Conservation (phyloP, 2,888 invertebrate genomes). For the Zygothrica quintamaculata region DNA sequence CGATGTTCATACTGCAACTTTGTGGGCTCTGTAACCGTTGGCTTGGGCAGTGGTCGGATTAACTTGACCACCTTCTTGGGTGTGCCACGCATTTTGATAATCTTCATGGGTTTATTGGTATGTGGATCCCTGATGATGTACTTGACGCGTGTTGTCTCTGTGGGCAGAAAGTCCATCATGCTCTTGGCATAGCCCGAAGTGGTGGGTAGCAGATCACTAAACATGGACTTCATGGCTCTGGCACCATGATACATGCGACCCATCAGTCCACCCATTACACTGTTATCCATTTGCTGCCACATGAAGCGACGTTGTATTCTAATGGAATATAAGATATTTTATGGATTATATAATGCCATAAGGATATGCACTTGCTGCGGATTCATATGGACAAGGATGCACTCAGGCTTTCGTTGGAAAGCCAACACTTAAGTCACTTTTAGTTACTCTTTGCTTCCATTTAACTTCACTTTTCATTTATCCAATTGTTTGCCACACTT, state of each 20-base stretch:
- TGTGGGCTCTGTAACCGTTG: slow-evolving; percentile 40
- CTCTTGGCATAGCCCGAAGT: slow-evolving; percentile 46
- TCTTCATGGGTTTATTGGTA: slow-evolving; percentile 78
- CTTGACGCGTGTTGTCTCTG: slow-evolving; percentile 78
- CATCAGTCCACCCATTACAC: slow-evolving; percentile 75
- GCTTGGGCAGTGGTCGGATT: slow-evolving; percentile 61
- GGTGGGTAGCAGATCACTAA: slow-evolving; percentile 72
- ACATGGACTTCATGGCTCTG: slow-evolving; percentile 76
- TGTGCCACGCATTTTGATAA: slow-evolving; percentile 75
- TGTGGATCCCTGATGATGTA: slow-evolving; percentile 82
- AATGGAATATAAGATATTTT: no score
- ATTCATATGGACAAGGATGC: no score
- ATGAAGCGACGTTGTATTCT: slow-evolving; percentile 83
- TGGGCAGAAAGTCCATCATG: slow-evolving; percentile 71
- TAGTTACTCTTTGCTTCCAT: no score
- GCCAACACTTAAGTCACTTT: no score
- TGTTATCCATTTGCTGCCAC: slow-evolving; percentile 83
- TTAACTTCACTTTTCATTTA: neutral
- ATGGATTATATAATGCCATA: no score
- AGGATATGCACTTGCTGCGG: no score
- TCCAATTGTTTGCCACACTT: slow-evolving; percentile 18
- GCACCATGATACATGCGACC: slow-evolving; percentile 77
- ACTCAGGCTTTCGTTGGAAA: no score
- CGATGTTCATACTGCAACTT: slow-evolving; percentile 64
- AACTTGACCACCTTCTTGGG: slow-evolving; percentile 76